Conservation (phyloP, 2,113 vertebrate genomes). For the Pseudorhombus dupliciocellatus region DNA sequence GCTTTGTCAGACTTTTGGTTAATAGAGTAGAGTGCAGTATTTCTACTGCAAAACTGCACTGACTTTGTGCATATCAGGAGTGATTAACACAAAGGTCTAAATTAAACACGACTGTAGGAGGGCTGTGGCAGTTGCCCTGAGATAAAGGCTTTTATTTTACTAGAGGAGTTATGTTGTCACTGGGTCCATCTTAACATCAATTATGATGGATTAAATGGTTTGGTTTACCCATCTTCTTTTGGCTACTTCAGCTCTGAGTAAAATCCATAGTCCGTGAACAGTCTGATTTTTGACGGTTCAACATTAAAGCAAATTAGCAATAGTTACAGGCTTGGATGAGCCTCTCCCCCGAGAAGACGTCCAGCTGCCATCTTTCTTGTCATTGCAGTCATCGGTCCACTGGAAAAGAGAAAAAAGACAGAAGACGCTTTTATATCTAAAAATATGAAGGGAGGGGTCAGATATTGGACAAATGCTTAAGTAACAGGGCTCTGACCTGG, state of each 20-base stretch:
- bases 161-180: too few species aligned
- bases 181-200: not conserved
- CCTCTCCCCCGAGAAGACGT: constrained; percentile 88
- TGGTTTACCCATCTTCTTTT: not conserved
- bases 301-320: not conserved
- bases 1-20: not conserved
- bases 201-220: not conserved
- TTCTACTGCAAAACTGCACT: not conserved
- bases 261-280: not conserved
- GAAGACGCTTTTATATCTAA: not conserved
- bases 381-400: constrained; percentile 92
- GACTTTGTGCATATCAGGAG: not conserved
- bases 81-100: not conserved
- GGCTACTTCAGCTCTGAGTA: not conserved
- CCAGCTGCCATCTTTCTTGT: constrained; percentile 88
- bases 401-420: constrained; percentile 58
- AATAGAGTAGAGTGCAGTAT: not conserved
- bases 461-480: not conserved
- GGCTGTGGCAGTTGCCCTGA: not conserved
- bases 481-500: constrained; percentile 81
- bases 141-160: not conserved
- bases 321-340: constrained; percentile 83
- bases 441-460: too few species aligned
- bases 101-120: not conserved
- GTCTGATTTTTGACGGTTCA: too few species aligned